Evolutionary conservation across 2,113 vertebrate genomes (phyloP).

Genomic region (Rhinopomastus cyanomelas): DNA sequence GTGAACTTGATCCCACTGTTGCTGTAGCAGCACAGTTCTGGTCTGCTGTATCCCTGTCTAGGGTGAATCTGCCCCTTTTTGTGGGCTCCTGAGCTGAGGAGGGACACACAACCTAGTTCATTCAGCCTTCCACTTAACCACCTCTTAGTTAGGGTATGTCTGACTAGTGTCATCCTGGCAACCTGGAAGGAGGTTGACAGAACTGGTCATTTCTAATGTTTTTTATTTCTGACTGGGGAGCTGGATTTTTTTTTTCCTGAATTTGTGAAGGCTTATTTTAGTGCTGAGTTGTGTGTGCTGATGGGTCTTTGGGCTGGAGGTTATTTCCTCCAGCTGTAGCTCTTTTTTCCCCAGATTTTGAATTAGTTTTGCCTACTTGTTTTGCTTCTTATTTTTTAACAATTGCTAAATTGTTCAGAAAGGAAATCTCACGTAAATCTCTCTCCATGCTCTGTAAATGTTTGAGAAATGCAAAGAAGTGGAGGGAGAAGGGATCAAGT

Average conservation of each 20-base stretch:
- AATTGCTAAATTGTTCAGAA: background rate
- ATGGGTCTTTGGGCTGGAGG: background rate
- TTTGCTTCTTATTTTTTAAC: background rate
- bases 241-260: background rate
- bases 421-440: background rate
- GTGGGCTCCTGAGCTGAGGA: fast-evolving
- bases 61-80: background rate
- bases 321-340: background rate
- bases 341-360: background rate
- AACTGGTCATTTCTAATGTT: background rate
- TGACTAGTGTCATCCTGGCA: background rate
- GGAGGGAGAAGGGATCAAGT: background rate
- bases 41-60: background rate
- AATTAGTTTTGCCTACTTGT: background rate
- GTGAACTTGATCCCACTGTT: background rate
- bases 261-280: background rate
- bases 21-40: background rate
- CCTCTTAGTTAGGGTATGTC: background rate
- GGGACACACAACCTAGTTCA: fast-evolving
- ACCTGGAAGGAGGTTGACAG: fast-evolving
- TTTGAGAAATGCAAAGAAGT: background rate
- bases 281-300: background rate
- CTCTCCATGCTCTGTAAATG: background rate
- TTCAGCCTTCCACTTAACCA: background rate
- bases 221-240: background rate